phyloP scores from a whole-genome alignment of 2,888 invertebrate species.

The Thera obeliscata region DNA sequence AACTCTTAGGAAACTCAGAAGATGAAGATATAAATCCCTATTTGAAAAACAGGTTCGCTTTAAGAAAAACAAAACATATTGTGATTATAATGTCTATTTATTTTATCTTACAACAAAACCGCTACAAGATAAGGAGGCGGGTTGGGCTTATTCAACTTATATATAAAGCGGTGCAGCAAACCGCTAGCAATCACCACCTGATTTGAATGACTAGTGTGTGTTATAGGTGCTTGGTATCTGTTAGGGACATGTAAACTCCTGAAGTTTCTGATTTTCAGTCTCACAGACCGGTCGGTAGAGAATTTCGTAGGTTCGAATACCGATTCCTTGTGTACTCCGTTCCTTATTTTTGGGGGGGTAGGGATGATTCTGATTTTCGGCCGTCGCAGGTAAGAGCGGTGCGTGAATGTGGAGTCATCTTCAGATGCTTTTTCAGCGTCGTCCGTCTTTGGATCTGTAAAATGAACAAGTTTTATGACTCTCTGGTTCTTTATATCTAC shows the following conservation, averaged over 20 bases:
- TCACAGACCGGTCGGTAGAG: conserved; percentile 53
- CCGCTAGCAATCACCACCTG: conserved; percentile 68
- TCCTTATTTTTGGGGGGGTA: conserved; percentile 42
- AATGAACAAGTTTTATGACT: background rate
- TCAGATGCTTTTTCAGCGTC: conserved; percentile 57
- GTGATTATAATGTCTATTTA: background rate
- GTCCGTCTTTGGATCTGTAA: conserved; percentile 54
- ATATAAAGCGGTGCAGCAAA: conserved; percentile 73
- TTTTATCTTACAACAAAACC: conserved; percentile 58
- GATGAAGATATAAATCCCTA: background rate
- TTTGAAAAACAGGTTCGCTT: background rate
- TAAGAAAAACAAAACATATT: background rate
- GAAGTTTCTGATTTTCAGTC: conserved; percentile 69
- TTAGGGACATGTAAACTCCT: conserved; percentile 54
- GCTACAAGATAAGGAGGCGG: conserved; percentile 73
- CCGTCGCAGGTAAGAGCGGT: conserved; percentile 55
- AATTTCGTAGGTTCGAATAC: conserved; percentile 68
- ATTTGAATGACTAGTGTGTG: conserved; percentile 37
- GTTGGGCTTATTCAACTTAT: conserved; percentile 62
- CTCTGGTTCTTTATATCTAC: no score
- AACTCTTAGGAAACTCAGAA: no score
- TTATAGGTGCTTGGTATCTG: conserved; percentile 32
- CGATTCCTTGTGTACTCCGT: conserved; percentile 55
- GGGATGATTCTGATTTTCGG: conserved; percentile 62
- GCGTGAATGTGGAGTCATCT: conserved; percentile 59